A percentile compares a stretch with the other conserved stretches of the same genome.
Conservation (phyloP, 2,797 vertebrate species). For the Oryzias dopingdopingensis region DNA sequence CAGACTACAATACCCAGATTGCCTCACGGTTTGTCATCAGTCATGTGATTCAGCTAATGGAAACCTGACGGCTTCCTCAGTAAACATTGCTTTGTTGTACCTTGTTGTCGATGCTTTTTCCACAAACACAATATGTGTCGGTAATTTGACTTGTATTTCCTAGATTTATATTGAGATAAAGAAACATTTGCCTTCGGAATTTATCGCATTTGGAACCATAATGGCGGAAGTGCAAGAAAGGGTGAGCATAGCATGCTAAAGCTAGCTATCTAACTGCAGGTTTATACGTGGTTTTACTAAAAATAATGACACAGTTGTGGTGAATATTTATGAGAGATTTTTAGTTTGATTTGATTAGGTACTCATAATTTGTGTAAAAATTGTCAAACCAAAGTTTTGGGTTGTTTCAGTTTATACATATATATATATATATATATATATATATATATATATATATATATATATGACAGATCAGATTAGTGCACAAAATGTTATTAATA, state of each 20-base stretch:
- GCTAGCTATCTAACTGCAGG: slow-evolving; percentile 39
- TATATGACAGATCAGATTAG: background rate
- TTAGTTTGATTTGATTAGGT: background rate
- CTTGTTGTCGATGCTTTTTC: background rate
- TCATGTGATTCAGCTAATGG: slow-evolving; percentile 78
- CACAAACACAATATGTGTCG: background rate
- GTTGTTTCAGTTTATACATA: too few relatives aligned
- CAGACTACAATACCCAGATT: slow-evolving; percentile 83
- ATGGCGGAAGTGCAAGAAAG: slow-evolving; percentile 88
- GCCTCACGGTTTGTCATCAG: slow-evolving; percentile 39
- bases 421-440: too few relatives aligned
- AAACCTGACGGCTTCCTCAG: slow-evolving; percentile 38
- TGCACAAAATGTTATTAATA: background rate
- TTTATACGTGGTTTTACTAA: background rate
- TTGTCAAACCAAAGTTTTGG: too few relatives aligned
- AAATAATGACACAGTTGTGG: background rate
- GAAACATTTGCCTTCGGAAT: background rate
- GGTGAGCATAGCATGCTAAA: slow-evolving; percentile 75
- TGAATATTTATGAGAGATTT: background rate
- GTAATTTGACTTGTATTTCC: background rate
- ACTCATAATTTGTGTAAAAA: background rate
- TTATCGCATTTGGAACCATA: slow-evolving; percentile 3
- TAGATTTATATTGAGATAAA: slow-evolving; percentile 1
- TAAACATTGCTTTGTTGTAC: slow-evolving; percentile 28
- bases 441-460: too few relatives aligned